Base-by-base conservation (phyloP, 2,113 vertebrate species). In the Archilochus colubris region DNA sequence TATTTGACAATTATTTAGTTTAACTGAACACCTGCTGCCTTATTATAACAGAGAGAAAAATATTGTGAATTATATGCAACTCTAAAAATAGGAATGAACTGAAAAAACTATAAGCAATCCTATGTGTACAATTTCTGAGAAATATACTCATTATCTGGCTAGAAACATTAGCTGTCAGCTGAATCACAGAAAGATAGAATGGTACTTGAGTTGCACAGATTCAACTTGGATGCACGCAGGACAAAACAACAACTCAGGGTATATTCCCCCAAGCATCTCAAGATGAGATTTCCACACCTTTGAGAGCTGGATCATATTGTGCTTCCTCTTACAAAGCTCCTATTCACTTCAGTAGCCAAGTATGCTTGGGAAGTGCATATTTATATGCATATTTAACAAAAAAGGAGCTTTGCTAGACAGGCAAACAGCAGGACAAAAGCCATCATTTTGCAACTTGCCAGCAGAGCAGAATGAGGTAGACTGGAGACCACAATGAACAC, bases 71-170 rank as follows among this genome's bases (percentile, higher is more conserved):
- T 85, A 43, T 30, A 82, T 24, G 38, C 48, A 88, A 33, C 55
- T 85, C 74, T 64, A 68, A 94, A 91, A 85, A 94, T 76, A 90
- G 93, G 59, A 92, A 93, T 15, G 33, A 61, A 62, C 30, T 33
- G 43, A 67, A 93, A 75, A 72, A 93, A 57, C 15, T 40, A 2
- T n/a, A 9, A 87, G 83, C 89, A 86, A 64, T 44, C 74, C 69
- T 82, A 57, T 66, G 88, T 77, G 85, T 70, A n/a, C 46, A 50
- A 0, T 72, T 93, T 74, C 92, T 84, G 58, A 81, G 80, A 89
- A 94, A 86, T 33, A 50, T 57, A 84, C 73, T 89, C 85, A 79
- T 93, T 88, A 80, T 92, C 57, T 43, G 31, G 44, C 82, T 76
- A 48, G 87, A 89, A 92, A 91, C 7, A 2, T 78, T 59, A 80